Evolutionary conservation across 2,888 invertebrate genomes (phyloP).

Genomic region (Penaeus monodon): DNA sequence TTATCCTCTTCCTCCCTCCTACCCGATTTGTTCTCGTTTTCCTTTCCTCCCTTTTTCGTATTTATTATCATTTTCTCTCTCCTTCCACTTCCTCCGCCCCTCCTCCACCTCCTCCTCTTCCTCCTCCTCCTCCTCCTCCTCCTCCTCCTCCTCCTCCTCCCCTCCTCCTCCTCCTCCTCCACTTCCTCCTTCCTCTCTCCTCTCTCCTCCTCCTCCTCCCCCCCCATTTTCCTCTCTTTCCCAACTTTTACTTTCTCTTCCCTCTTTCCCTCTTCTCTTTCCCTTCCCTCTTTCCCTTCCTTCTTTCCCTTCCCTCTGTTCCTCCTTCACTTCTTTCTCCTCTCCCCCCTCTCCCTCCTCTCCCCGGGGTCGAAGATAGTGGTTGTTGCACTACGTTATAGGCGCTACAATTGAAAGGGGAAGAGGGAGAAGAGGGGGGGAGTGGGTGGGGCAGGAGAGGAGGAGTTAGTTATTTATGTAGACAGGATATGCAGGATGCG

Average conservation of each 20-base stretch:
- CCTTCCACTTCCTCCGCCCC: not conserved
- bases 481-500: not conserved
- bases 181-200: too few species aligned
- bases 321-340: not conserved
- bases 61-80: not conserved
- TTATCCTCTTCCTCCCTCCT: not conserved
- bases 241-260: not conserved
- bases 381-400: too few species aligned
- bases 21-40: not conserved
- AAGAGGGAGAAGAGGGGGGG: too few species aligned
- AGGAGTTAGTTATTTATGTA: not conserved
- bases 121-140: too few species aligned
- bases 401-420: too few species aligned
- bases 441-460: not conserved
- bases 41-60: not conserved
- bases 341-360: too few species aligned
- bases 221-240: not conserved
- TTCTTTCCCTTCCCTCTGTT: not conserved
- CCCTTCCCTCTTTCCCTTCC: not conserved
- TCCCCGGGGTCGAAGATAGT: too few species aligned
- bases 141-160: too few species aligned
- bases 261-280: not conserved
- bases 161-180: rapidly evolving
- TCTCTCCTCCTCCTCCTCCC: too few species aligned
- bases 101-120: not conserved